Base-by-base conservation (phyloP, 2,797 vertebrate genomes). In the Enteromius unitaeniatus region DNA sequence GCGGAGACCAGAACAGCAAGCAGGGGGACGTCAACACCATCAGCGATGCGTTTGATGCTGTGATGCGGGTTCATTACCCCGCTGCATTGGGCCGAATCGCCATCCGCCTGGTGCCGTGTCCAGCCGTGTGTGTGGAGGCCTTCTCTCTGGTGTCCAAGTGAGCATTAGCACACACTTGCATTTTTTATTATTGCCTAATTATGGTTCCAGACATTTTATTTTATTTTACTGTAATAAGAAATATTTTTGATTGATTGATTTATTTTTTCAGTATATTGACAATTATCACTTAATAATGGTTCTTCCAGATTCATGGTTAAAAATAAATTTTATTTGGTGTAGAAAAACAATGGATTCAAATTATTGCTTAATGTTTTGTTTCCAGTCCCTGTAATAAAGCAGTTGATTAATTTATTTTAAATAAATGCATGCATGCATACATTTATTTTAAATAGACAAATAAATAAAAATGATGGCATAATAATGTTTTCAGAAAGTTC, bases 51-150 rank as follows among this genome's bases (percentile, higher is more conserved):
- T 98, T 99, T 45, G 97, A 99, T 90, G 95, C 97, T 0, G 97
- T 99, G 90, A 97, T 98, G 95, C 93, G 97, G n/a, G 96, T 98
- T 23, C 98, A 99, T 85, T 99, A 98, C 90, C 97, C 97, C 0
- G 87, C 96, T 1, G 96, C 97, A 40, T 93, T 98, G 62, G 96
- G 97, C 6, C 98, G 91, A 90, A 94, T 99, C 7, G 96, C 96
- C 90, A 93, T 99, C 91, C 95, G 94, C 74, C 93, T 97, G 67
- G 98, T 99, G 49, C 96, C 97, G 72, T 99, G 98, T 89, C 98
- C 98, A 0, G 96, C 98, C 8, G 95, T 99, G 91, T 99, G 98
- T 80, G 95, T 96, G 0, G 97, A 99, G 4, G 98, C 97, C 0
- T 99, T 99, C 89, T 96, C 97, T 0, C 94, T 99, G 0, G 97